These are phyloP conservation scores for Agrochola circellaris DNA, from an alignment of 2,888 invertebrate genomes.

Conservation along the genomic window DNA sequence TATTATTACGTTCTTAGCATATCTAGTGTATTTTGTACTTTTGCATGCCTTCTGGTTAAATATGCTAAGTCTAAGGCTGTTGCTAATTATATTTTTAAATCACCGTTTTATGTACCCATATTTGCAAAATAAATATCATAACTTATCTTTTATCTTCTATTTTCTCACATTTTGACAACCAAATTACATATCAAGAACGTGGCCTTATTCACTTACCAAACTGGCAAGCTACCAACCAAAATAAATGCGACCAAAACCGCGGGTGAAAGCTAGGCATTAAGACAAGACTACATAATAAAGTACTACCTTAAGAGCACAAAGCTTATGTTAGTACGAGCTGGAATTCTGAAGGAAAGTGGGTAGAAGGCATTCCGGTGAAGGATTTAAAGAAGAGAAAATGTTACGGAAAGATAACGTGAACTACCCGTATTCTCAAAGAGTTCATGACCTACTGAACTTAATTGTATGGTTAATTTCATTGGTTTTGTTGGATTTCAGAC, in stretches of 20 bases:
- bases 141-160: no score
- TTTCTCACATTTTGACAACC: background rate
- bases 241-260: slow-evolving; percentile 40
- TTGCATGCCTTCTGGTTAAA: no score
- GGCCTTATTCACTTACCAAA: background rate
- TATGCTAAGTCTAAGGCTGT: no score
- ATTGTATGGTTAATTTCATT: slow-evolving; percentile 16
- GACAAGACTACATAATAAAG: slow-evolving; percentile 35
- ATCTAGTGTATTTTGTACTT: no score
- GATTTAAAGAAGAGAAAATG: slow-evolving; percentile 59
- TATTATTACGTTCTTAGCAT: no score
- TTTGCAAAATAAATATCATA: no score
- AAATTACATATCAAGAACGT: background rate
- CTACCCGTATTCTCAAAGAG: slow-evolving; percentile 6
- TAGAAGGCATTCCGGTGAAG: slow-evolving; percentile 28
- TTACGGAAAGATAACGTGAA: slow-evolving; percentile 18
- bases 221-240: slow-evolving; percentile 28
- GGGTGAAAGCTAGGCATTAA: slow-evolving; percentile 21
- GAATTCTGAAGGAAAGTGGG: slow-evolving; percentile 49
- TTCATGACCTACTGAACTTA: slow-evolving; percentile 31
- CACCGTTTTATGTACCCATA: no score
- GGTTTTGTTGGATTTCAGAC: background rate
- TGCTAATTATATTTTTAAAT: no score
- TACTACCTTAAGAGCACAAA: slow-evolving; percentile 32
- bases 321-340: slow-evolving; percentile 28